Evolutionary conservation across 2,113 vertebrate genomes (phyloP), one percentile per base, ranked within the genome.

Genomic region (Zosterops japonicus): DNA sequence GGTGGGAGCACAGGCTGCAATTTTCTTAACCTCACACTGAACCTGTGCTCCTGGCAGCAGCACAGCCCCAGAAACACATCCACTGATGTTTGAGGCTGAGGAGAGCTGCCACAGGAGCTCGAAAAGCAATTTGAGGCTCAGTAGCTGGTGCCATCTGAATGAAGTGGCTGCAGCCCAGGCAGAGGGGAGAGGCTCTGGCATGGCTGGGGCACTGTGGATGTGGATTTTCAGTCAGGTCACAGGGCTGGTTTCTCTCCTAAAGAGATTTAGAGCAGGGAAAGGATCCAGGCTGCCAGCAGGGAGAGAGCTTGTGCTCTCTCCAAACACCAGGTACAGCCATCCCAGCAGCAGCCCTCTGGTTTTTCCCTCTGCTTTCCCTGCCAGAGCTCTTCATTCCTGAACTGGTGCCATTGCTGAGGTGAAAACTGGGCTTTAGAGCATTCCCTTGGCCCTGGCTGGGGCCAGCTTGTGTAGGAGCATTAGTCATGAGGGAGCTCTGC

Each of bases 11-110:
- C 76, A 55, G 6, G 9, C 76, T 78, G 72, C 64, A 60, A 1
- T 96, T 96, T 96, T 82, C 80, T 76, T 96, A 95, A 95, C 95
- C 94, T 96, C 67, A 5, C 21, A 0, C 28, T 97, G 96, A 96
- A 95, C 91, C 87, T 87, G 49, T 81, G 87, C 57, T 71, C 59
- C 63, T 95, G 96, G 95, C 93, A 96, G 87, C 69, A 88, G 67
- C 46, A 71, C 52, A 67, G 59, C 61, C 49, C 70, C 69, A 94
- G 31, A 53, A 95, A 79, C 84, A 79, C 2, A 27, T 44, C 50
- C 70, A 63, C 16, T 77, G 95, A 71, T 13, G 68, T 67, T 42
- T 55, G 20, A 53, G 68, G 83, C 27, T 3, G 41, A 71, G 87
- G 31, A 91, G 78, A 76, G 67, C 69, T 95, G 96, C 92, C 84